A percentile compares a stretch with the other conserved stretches of the same genome.
phyloP scores from a whole-genome alignment of 2,888 invertebrate species.

The Xylocampa areola region DNA sequence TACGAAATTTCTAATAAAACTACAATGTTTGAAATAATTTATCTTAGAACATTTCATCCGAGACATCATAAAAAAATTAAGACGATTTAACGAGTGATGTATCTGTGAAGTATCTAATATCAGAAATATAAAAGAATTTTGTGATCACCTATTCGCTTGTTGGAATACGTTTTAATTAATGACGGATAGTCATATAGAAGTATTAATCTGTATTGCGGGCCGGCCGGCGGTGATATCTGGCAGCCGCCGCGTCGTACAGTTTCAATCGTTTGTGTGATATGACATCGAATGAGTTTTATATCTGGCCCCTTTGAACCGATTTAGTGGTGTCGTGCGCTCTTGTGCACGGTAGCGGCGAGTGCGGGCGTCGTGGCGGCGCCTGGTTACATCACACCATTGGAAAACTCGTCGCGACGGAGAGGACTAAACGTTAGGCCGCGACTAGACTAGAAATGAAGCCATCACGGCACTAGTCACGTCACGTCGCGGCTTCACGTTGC shows the following conservation, averaged over 20 bases:
- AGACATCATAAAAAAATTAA: constrained; percentile 50
- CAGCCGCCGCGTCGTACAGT: constrained; percentile 50
- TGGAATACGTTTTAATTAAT: constrained; percentile 48
- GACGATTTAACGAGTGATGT: constrained; percentile 34
- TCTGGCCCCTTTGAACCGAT: constrained; percentile 58
- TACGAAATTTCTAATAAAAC: constrained; percentile 17
- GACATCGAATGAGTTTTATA: constrained; percentile 61
- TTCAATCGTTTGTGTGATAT: constrained; percentile 58
- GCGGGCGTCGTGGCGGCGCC: constrained; percentile 81
- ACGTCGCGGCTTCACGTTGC: constrained; percentile 76
- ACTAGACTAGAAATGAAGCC: constrained; percentile 75
- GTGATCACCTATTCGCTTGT: constrained; percentile 31
- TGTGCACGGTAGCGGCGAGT: constrained; percentile 60
- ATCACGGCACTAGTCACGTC: constrained; percentile 71
- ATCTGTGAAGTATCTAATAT: constrained; percentile 36
- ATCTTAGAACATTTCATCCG: constrained; percentile 30
- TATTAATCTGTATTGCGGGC: constrained; percentile 38
- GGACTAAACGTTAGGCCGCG: constrained; percentile 75
- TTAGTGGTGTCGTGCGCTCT: constrained; percentile 53
- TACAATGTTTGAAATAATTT: constrained; percentile 29
- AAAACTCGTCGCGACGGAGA: constrained; percentile 79
- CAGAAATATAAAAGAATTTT: constrained; percentile 47
- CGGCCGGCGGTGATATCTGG: constrained; percentile 53
- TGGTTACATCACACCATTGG: constrained; percentile 84
- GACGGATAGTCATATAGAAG: constrained; percentile 40